A percentile compares a stretch with the other conserved stretches of the same genome.
phyloP scores from a whole-genome alignment of 2,113 vertebrate genomes.

The Petaurus breviceps region DNA sequence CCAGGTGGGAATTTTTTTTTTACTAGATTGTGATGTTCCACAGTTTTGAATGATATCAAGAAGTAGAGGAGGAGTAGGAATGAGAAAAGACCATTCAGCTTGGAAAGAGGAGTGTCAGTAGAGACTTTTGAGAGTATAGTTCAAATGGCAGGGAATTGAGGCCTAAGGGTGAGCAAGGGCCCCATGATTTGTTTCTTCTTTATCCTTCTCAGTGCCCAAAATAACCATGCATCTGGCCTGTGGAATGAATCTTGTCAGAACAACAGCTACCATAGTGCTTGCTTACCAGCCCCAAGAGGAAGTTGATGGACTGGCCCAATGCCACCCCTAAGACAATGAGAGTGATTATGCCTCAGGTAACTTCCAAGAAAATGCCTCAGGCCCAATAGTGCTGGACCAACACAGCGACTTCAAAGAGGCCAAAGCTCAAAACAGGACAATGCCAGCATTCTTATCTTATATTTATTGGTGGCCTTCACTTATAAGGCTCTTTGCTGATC shows the following conservation, averaged over 20 bases:
- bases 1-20: background rate
- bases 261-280: background rate
- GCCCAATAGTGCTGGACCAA: background rate
- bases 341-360: background rate
- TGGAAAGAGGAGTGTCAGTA: background rate
- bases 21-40: background rate
- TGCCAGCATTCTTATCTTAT: background rate
- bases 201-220: background rate
- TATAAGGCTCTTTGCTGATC: background rate
- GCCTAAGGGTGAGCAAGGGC: background rate
- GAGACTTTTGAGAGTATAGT: background rate
- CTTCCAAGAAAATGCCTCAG: conserved; percentile 24
- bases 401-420: background rate
- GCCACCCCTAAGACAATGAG: conserved; percentile 32
- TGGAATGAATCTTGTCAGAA: background rate
- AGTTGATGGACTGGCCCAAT: background rate
- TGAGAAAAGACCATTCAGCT: background rate
- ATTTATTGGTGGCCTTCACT: background rate
- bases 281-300: background rate
- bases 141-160: background rate
- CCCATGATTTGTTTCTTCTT: background rate
- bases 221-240: background rate
- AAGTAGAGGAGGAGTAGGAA: background rate
- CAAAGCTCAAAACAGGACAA: background rate
- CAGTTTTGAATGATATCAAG: background rate